A percentile compares a stretch with the other conserved stretches of the same genome.
phyloP scores from a whole-genome alignment of 2,113 vertebrate genomes.

The Heterochromis multidens region DNA sequence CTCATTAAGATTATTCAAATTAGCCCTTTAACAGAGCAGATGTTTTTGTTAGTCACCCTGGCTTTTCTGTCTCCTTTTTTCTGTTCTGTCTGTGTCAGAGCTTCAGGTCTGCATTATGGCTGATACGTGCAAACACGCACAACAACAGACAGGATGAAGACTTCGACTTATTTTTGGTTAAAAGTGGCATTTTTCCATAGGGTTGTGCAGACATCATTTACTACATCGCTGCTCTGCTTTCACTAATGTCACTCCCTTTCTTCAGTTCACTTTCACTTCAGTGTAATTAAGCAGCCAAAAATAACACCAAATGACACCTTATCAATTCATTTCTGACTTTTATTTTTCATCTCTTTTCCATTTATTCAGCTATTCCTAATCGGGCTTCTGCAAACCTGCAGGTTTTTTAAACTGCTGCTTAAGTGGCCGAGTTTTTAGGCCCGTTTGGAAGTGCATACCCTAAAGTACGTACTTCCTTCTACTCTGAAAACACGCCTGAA shows the following conservation, averaged over 20 bases:
- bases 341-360: background rate
- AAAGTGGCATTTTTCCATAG: background rate
- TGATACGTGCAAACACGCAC: too few species aligned
- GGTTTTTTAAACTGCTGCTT: background rate
- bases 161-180: background rate
- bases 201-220: too few species aligned
- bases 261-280: background rate
- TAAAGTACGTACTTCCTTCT: background rate
- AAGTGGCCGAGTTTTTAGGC: background rate
- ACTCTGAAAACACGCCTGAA: background rate
- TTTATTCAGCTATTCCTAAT: background rate
- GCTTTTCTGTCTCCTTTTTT: background rate
- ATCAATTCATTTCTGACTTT: background rate
- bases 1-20: background rate
- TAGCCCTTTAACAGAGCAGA: background rate
- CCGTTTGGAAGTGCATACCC: background rate
- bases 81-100: background rate
- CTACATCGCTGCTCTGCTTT: background rate
- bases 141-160: too few species aligned
- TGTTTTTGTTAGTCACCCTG: background rate
- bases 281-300: background rate
- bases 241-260: too few species aligned
- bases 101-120: too few species aligned
- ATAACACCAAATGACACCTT: background rate
- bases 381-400: background rate